Evolutionary conservation across 2,888 invertebrate genomes (phyloP), one percentile per base, ranked within the genome.

Genomic region (Ryuthela nishihirai): DNA sequence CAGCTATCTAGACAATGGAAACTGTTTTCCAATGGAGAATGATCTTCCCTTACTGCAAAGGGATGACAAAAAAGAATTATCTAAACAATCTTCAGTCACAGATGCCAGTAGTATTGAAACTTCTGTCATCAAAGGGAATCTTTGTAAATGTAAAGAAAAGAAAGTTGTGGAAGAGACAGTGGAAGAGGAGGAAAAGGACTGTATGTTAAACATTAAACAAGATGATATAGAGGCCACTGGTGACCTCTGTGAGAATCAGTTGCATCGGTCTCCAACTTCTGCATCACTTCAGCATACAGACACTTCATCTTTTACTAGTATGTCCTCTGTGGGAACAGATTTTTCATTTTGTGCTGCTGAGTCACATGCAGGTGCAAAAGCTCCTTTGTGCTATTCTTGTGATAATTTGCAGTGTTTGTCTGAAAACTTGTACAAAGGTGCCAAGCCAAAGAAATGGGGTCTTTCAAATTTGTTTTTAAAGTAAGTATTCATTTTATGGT

Each of bases 261-360:
- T 50, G 12, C 44, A 44, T 9, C 43, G 39, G n/a, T 56, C 56
- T 1, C 56, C 56, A 18, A 46, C 56, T 40, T 25, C 46, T 6
- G 40, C 49, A 10, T 50, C 49, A 12, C 49, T 56, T 7, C 50
- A 41, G 21, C 54, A 54, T 12, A 63, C 63, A 9, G 63, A 63
- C 35, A 52, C 62, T 17, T 64, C 64, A 3, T 65, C 65, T 5
- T 62, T 65, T 46, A 64, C 65, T 12, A 65, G 65, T 46, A 63
- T 64, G 44, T 65, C 65, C 20, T 64, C 64, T 36, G 42, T 61
- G 18, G 62, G 65, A 9, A 65, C 65, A 12, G 59, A 59, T 29
- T 46, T 42, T 41, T 59, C 59, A 26, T 53, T 59, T 29, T 48
- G 59, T 24, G 53, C 60, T 36, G 55, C 60, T 4, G 63, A 59